A percentile compares a stretch with the other conserved stretches of the same genome.
These are phyloP conservation scores for Globodera ellingtonae DNA, from an alignment of 1,140 invertebrate genomes.

Conservation along the genomic window DNA sequence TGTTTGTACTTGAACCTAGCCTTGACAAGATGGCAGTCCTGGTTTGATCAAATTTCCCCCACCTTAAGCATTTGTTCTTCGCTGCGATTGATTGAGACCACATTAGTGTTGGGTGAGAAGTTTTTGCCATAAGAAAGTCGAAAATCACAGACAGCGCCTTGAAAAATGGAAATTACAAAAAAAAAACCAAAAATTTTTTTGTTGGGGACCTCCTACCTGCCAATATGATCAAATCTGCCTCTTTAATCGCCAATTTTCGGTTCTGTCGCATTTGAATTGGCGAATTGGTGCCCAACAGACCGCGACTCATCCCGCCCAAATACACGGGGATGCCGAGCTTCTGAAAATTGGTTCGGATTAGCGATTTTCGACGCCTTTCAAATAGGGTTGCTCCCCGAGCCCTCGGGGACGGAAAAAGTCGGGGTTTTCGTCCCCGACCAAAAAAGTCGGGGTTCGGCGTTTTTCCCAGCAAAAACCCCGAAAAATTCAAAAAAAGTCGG, in stretches of 20 bases:
- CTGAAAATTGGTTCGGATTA: slow-evolving; percentile 59
- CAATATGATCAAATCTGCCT: slow-evolving; percentile 73
- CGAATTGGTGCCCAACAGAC: slow-evolving; percentile 68
- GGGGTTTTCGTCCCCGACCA: too few species aligned
- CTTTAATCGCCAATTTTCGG: slow-evolving; percentile 71
- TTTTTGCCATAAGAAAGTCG: slow-evolving; percentile 72
- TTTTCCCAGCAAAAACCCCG: too few species aligned
- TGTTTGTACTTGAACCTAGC: background rate
- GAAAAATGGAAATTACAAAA: background rate
- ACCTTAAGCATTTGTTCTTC: slow-evolving; percentile 71
- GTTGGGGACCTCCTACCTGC: slow-evolving; percentile 66
- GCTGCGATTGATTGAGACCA: slow-evolving; percentile 73
- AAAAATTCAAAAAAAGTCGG: too few species aligned
- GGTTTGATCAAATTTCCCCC: background rate
- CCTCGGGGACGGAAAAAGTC: too few species aligned
- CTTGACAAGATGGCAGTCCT: too few species aligned
- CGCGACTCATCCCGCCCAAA: slow-evolving; percentile 74
- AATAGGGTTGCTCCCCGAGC: too few species aligned
- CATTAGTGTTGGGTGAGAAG: slow-evolving; percentile 71
- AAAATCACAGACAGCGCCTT: slow-evolving; percentile 74
- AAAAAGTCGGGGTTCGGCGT: too few species aligned
- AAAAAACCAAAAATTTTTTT: background rate
- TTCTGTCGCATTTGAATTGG: slow-evolving; percentile 70
- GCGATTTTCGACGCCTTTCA: too few species aligned
- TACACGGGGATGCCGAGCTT: slow-evolving; percentile 72